A percentile compares a stretch with the other conserved stretches of the same genome.
Evolutionary conservation across 64 coral and sea anemone species (phyloP).

Genomic region (Astreopora myriophthalma): DNA sequence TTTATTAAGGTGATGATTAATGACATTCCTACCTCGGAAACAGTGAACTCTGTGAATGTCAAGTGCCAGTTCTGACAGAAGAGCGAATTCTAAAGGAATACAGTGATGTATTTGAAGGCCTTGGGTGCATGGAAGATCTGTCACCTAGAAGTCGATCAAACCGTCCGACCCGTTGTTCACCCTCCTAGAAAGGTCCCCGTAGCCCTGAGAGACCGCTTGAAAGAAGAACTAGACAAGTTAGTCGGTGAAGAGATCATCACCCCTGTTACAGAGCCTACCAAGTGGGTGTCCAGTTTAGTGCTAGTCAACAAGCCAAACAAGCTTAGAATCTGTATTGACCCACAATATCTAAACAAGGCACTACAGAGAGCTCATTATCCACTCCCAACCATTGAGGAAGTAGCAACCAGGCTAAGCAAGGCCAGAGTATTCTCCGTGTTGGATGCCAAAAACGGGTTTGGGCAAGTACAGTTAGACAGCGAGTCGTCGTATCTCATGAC

Average conservation of each 20-base stretch:
- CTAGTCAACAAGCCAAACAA: conserved; percentile 12
- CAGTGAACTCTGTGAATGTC: neutral
- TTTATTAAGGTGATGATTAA: neutral
- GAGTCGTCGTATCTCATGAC: neutral
- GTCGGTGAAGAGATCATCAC: neutral
- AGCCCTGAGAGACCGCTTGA: conserved; percentile 36
- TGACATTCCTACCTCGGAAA: neutral
- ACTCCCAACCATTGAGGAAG: conserved; percentile 34
- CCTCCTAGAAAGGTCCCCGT: conserved; percentile 56
- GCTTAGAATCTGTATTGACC: conserved; percentile 1
- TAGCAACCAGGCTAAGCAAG: neutral
- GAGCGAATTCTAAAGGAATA: conserved; percentile 38
- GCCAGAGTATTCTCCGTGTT: too few relatives aligned
- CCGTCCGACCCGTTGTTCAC: conserved; percentile 27
- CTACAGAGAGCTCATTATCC: conserved; percentile 26
- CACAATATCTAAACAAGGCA: conserved; percentile 32
- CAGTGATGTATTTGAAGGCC: conserved; percentile 50
- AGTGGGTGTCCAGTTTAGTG: conserved; percentile 56
- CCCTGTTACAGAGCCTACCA: neutral
- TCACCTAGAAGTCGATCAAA: conserved; percentile 30
- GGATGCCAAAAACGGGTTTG: conserved; percentile 22
- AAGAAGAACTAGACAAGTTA: conserved; percentile 41
- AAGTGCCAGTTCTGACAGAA: neutral
- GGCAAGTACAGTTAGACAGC: neutral
- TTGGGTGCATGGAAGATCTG: conserved; percentile 5